Base-by-base conservation (phyloP, 2,888 invertebrate species). In the Eupelmus urozonus region DNA sequence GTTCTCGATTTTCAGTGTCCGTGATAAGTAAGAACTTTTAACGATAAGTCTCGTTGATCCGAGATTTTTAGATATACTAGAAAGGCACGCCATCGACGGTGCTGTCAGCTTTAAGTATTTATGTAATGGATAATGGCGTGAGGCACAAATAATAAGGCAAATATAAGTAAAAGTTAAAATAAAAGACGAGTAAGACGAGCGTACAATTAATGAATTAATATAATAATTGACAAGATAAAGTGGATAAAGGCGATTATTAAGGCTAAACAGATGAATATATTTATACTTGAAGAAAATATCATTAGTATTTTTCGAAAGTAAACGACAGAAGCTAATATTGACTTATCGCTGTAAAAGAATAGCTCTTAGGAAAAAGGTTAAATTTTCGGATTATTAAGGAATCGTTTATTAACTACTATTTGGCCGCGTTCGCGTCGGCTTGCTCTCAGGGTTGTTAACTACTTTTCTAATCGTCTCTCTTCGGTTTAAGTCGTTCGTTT, bases 381-480 rank as follows among this genome's bases (percentile, higher is more conserved):
- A 80, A 71, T 80, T 77, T 80, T 80, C 40, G 73, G 70, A 80
- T 72, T 77, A 80, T 75, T 80, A 67, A 80, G 74, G 66, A 74
- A 80, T 80, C 66, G 74, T 77, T 80, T 74, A 80, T 80, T 80
- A 65, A 80, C 76, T 80, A 77, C 74, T 74, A 71, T 70, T 49
- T 80, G 27, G 76, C 80, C 77, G 77, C 66, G 45, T 57, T 53
- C 49, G 42, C 51, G 74, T 80, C 81, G 84, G 81, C 82, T 84
- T 85, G 82, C 85, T 87, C 87, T 87, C 87, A 87, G 87, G 87
- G 87, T 87, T 87, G 84, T 87, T 87, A 83, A 80, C 81, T 85
- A 83, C 78, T 79, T 83, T 83, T 82, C 78, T 80, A 83, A 83
- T 82, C 70, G 82, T 82, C 82, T 83, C 81, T 81, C 82, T 78